Evolutionary conservation across 30 jellyfish, hydroid and myxozoan species (phyloP), one percentile per base, ranked within the genome.

Genomic region (Cassiopea andromeda): DNA sequence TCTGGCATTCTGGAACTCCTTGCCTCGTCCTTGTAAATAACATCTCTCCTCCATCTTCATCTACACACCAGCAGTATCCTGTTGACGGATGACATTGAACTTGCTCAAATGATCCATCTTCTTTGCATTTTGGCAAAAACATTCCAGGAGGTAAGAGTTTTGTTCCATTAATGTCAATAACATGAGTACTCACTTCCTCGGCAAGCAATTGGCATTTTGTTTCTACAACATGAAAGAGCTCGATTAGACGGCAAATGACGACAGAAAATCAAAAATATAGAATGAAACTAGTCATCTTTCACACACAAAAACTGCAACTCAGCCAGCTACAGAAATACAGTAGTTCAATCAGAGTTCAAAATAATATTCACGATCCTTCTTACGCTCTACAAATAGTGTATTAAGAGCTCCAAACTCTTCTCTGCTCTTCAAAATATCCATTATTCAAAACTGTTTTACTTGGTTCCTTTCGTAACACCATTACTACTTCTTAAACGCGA

Each of bases 41-140:
- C 15, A 81, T 57, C 80, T 90, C 92, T 2, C 5, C 77, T 14
- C 97, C 97, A 18, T 73, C 73, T 38, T 72, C 69, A 76, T 90
- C 86, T 1, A 90, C 97, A 71, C 97, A 90, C 89, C 91, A 90
- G 67, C 97, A 90, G 67, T 48, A 81, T 1, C 97, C 97, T 18
- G 92, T 90, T 10, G 97, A 82, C 1, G 87, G 87, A 75, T 90
- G 89, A 44, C 97, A 90, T 48, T 90, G 97, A 9, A 82, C 70
- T 13, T 14, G 46, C 60, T n/a, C 75, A 54, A 81, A 90, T 38
- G 64, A 66, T 17, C 97, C 97, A 54, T 73, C 83, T 19, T 81
- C 91, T 16, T 50, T 89, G 81, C 97, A 90, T 48, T 75, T 61
- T 13, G 97, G 97, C 16, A 75, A 54, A 77, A 81, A 90, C 14